Conservation (phyloP, 1,140 invertebrate species). For the Cryptotermes secundus region DNA sequence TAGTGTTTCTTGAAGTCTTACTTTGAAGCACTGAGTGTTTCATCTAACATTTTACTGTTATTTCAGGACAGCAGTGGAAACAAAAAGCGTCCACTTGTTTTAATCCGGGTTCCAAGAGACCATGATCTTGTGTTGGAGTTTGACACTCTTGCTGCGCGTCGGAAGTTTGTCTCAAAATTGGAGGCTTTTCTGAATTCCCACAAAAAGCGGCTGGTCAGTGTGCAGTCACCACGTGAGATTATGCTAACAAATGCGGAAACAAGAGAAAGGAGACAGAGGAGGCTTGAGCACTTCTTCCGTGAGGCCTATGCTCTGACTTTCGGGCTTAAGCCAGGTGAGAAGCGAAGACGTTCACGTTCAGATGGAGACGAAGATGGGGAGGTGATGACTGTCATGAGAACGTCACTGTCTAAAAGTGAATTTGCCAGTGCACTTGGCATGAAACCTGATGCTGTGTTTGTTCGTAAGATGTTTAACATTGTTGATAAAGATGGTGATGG, state of each 20-base stretch:
- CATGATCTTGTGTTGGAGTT: slow-evolving; percentile 97
- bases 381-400: slow-evolving; percentile 66
- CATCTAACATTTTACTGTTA: no score
- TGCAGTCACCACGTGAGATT: slow-evolving; percentile 73
- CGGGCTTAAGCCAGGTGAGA: slow-evolving; percentile 68
- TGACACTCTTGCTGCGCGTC: slow-evolving; percentile 73
- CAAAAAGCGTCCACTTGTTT: slow-evolving; percentile 81
- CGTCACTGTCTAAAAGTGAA: slow-evolving; percentile 90
- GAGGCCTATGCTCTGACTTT: slow-evolving; percentile 96
- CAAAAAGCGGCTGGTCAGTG: slow-evolving; percentile 75
- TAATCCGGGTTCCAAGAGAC: slow-evolving; percentile 85
- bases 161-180: slow-evolving; percentile 89
- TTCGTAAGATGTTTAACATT: slow-evolving; percentile 98
- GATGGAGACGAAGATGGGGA: slow-evolving; percentile 46
- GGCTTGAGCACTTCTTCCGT: slow-evolving; percentile 90
- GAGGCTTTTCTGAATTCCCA: slow-evolving; percentile 79
- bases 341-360: slow-evolving; percentile 45
- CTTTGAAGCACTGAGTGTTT: no score
- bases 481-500: slow-evolving; percentile 96
- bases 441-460: slow-evolving; percentile 94
- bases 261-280: slow-evolving; percentile 88
- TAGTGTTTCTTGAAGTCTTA: no score
- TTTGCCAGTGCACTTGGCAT: slow-evolving; percentile 97
- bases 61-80: slow-evolving; percentile 47
- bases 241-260: slow-evolving; percentile 94